Conservation (phyloP, 2,797 vertebrate species). For the Pogoniulus pusillus region DNA sequence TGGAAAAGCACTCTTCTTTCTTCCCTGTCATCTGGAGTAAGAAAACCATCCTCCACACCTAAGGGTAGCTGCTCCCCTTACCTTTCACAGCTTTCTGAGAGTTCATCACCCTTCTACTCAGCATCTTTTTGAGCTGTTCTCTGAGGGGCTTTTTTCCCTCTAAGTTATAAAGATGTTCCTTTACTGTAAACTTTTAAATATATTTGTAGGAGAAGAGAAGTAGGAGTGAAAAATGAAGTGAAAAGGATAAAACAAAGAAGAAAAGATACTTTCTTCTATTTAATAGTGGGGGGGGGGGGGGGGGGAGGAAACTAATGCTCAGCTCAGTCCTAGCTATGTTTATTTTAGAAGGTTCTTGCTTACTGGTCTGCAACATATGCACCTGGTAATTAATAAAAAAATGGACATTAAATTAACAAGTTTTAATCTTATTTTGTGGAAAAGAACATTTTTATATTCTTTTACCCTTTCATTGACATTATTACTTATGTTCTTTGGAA, state of each 20-base stretch:
- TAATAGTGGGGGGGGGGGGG: too few relatives aligned
- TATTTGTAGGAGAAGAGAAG: background rate
- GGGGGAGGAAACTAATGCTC: accelerated
- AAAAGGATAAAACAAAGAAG: background rate
- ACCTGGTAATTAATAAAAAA: background rate
- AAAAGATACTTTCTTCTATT: background rate
- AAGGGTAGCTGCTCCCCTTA: background rate
- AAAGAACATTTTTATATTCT: background rate
- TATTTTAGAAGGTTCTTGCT: background rate
- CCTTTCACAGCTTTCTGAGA: background rate
- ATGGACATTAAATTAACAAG: background rate
- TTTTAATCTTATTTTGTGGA: background rate
- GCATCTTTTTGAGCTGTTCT: background rate
- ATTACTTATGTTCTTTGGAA: background rate
- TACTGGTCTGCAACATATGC: background rate
- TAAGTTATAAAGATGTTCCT: background rate
- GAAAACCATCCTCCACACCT: background rate
- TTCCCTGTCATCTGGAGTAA: background rate
- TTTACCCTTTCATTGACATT: background rate
- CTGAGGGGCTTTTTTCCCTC: background rate
- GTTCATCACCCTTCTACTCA: background rate
- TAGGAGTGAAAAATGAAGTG: background rate
- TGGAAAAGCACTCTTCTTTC: background rate
- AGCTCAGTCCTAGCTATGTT: background rate
- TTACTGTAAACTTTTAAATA: background rate